Percentiles rank a stretch among this genome's conserved stretches.
Conservation (phyloP, 2,888 invertebrate species). For the Sarcophaga caerulescens region DNA sequence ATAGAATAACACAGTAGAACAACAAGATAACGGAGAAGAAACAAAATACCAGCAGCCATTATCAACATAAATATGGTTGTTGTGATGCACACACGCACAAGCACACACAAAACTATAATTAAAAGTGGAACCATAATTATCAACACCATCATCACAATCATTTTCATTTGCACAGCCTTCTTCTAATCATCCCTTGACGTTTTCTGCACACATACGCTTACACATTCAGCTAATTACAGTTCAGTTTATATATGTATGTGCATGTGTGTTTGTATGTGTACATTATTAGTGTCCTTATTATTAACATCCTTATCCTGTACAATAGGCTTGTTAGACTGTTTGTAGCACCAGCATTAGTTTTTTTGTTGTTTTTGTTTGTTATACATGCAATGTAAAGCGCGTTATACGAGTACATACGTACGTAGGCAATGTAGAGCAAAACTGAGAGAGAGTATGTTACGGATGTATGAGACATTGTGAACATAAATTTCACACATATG, state of each 20-base stretch:
- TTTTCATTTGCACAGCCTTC: neutral
- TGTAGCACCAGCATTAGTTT: constrained; percentile 65
- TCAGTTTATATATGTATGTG: neutral
- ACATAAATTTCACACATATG: constrained; percentile 62
- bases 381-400: constrained; percentile 47
- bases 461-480: constrained; percentile 67
- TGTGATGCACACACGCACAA: neutral
- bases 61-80: constrained; percentile 54
- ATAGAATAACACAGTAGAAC: constrained; percentile 29
- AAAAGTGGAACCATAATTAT: constrained; percentile 23
- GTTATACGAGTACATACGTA: neutral
- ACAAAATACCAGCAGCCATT: constrained; percentile 56
- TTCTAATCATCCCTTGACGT: neutral
- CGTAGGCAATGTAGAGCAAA: constrained; percentile 29
- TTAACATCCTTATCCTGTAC: constrained; percentile 64
- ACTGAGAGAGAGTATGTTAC: constrained; percentile 32
- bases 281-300: constrained; percentile 50
- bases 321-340: constrained; percentile 64
- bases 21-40: constrained; percentile 18
- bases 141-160: neutral
- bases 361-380: constrained; percentile 35
- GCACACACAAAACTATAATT: constrained; percentile 38
- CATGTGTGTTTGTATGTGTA: too few relatives aligned
- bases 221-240: neutral
- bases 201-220: neutral